Evolutionary conservation across 2,113 vertebrate species (phyloP), one percentile per base, ranked within the genome.

Genomic region (Perca schrenkii): DNA sequence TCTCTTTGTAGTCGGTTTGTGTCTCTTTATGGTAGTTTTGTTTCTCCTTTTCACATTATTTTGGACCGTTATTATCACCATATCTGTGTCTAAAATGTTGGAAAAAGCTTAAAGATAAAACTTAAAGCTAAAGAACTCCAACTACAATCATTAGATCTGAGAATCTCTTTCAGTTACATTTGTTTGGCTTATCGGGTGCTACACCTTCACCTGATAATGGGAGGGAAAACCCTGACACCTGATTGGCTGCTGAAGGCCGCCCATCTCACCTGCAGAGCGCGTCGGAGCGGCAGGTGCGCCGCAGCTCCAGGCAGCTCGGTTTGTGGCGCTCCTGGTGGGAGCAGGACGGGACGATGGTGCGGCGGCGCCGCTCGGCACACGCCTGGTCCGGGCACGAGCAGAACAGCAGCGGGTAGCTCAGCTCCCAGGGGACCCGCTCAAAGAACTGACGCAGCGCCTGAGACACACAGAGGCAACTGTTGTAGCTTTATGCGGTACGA

Each of bases 361-460:
- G 97, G 7, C 98, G 94, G 13, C 98, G 96, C 36, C 98, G 95
- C 93, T 99, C 98, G 0, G 97, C 98, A 0, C 98, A 99, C 0
- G 97, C 97, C 86, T 95, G 96, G 92, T 99, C 96, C 54, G 93
- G 93, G 86, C 98, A 99, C 31, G 97, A 96, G 95, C 98, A 99
- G 96, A 99, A 99, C 70, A 99, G 96, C 89, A 99, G 95, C 12
- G 97, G 97, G 93, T 97, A 98, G 91, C 96, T 98, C 81, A 97
- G 96, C 86, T 98, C 97, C 28, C 95, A 90, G 76, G 97, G 96
- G 40, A 99, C 97, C 0, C 97, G 96, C 93, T 99, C 98, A 0
- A 99, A 98, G 90, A 99, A 99, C 94, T 97, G 97, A 56, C 98
- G 96, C 90, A 99, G 95, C 0, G 97, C 96, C 93, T 94, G 83